A percentile compares a stretch with the other conserved stretches of the same genome.
These are phyloP conservation scores for Nematopogon swammerdamellus DNA, from an alignment of 2,888 invertebrate genomes.

Conservation along the genomic window DNA sequence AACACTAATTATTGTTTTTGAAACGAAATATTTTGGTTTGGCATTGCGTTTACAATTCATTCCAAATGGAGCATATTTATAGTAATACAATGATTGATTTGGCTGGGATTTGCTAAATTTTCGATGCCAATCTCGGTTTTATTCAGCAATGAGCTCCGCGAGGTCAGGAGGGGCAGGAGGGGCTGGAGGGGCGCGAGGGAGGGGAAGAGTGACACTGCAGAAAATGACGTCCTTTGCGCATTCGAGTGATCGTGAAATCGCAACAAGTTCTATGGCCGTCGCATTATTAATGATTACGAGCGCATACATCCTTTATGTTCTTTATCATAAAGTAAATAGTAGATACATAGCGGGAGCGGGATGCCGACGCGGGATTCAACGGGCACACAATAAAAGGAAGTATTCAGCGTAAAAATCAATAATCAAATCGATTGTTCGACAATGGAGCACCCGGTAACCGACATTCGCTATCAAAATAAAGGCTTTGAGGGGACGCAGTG, in stretches of 20 bases:
- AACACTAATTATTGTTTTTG: too few species aligned
- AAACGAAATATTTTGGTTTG: too few species aligned
- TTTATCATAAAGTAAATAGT: background rate
- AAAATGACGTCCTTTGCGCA: background rate
- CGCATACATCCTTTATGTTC: conserved; percentile 31
- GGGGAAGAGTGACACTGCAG: background rate
- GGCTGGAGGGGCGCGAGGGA: too few species aligned
- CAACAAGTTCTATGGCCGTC: conserved; percentile 38
- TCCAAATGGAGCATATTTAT: too few species aligned
- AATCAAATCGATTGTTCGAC: conserved; percentile 40
- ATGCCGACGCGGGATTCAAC: background rate
- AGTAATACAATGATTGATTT: too few species aligned
- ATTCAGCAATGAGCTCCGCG: too few species aligned
- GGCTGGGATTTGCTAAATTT: too few species aligned
- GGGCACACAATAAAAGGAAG: conserved; percentile 28
- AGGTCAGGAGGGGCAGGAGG: too few species aligned
- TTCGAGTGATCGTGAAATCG: conserved; percentile 19
- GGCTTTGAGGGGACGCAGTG: conserved; percentile 35
- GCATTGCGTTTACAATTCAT: too few species aligned
- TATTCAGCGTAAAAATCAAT: conserved; percentile 57
- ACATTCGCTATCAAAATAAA: conserved; percentile 48
- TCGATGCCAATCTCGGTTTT: too few species aligned
- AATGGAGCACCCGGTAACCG: conserved; percentile 43
- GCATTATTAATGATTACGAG: conserved; percentile 51
- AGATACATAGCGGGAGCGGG: too few species aligned